Base-by-base conservation (phyloP, 2,797 vertebrate species). In the Furcifer pardalis region DNA sequence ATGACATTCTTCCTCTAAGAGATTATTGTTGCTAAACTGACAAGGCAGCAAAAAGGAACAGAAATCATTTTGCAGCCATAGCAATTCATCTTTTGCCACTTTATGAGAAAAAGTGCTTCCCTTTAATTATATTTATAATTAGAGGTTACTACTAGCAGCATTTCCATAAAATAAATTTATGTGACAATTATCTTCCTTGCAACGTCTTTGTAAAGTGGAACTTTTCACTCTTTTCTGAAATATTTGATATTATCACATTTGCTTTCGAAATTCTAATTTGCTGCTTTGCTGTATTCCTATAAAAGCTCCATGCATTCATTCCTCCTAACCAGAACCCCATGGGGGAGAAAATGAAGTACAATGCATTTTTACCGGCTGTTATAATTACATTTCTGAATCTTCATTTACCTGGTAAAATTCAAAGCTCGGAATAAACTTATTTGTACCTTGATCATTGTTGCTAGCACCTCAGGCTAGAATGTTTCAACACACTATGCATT, bases 81-180 rank as follows among this genome's bases (percentile, higher is more conserved):
- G 42, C 23, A 15, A 82, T 82, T 78, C 60, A 68, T 82, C 69
- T 56, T 79, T 46, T 84, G 82, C 68, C 37, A n/a, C 27, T 77
- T 77, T 87, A 37, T 62, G 73, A 59, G 77, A 66, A 81, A 63
- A 81, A 4, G 42, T 79, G 42, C 72, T 72, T 83, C 32, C 35
- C 32, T 72, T 73, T 66, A 72, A 89, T 83, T 81, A 85, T 79
- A 72, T 89, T 79, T 83, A 81, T 83, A 75, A 83, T 79, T 81
- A 46, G 79, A 77, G 81, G 72, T 44, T 81, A 81, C 68, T 83
- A 56, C 60, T 79, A 71, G n/a, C 37, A 60, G 7, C 77, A 72
- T 79, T 77, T 83, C 84, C 15, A 72, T 74, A 84, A 88, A 66
- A 84, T 75, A 21, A 74, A 84, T 69, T 84, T 65, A 77, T 83